Evolutionary conservation across 2,888 invertebrate genomes (phyloP).

Genomic region (Drosophila ezoana): DNA sequence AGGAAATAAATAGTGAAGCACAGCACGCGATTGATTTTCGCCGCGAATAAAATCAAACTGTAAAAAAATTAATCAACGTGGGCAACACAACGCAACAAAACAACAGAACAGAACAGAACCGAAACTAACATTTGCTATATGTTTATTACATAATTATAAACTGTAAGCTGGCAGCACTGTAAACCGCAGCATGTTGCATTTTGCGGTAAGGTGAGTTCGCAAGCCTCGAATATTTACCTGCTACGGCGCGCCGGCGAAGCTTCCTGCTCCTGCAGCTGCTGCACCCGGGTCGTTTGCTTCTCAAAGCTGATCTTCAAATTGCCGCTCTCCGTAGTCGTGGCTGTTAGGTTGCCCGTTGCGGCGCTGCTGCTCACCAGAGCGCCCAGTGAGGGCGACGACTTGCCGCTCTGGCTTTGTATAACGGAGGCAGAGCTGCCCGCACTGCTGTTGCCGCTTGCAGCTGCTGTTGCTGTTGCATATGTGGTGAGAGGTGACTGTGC

Average conservation of each 20-base stretch:
- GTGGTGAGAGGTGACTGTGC: conserved; percentile 59
- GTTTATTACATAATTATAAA: background rate
- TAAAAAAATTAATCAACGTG: conserved; percentile 25
- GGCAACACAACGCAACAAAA: conserved; percentile 54
- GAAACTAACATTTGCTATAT: conserved; percentile 17
- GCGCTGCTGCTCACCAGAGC: conserved; percentile 58
- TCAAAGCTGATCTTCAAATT: conserved; percentile 87
- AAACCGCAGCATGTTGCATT: conserved; percentile 8
- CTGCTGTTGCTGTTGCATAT: conserved; percentile 47
- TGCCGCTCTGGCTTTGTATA: conserved; percentile 81
- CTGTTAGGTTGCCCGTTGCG: conserved; percentile 76
- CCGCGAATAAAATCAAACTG: conserved; percentile 14
- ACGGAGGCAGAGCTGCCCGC: conserved; percentile 58
- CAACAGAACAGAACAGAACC: conserved; percentile 58
- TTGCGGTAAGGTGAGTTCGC: background rate
- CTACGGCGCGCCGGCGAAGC: conserved; percentile 86
- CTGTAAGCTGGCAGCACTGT: conserved; percentile 24
- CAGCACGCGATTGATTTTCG: conserved; percentile 3
- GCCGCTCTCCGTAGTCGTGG: conserved; percentile 85
- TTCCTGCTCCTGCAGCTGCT: conserved; percentile 85
- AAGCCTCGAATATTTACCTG: conserved; percentile 84
- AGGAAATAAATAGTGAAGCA: conserved; percentile 17
- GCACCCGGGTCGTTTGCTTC: conserved; percentile 85
- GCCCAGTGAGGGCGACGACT: conserved; percentile 78
- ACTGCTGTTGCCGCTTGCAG: conserved; percentile 12